Evolutionary conservation across 1,140 invertebrate species (phyloP), one percentile per base, ranked within the genome.

Genomic region (Belonocnema kinseyi): DNA sequence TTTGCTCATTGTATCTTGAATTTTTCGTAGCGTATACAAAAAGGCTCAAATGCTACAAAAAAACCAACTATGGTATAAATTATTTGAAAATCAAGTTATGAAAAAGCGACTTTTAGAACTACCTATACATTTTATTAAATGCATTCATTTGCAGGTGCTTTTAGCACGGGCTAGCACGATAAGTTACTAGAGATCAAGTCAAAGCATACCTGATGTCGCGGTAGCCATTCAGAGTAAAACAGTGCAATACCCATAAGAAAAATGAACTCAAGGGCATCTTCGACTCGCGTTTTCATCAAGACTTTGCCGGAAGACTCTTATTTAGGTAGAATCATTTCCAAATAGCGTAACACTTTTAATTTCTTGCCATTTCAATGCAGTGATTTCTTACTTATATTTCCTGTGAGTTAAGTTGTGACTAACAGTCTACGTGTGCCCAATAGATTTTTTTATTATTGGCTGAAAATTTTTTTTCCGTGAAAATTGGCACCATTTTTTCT

Each of bases 141-240:
- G 10, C 33, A 66, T 10, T 40, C 13, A 66, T 8, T 46, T 66
- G 61, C 61, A 66, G 4, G 61, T 66, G 58, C 16, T 16, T 16
- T 16, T 40, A 26, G 12, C 26, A 66, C 58, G 58, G 40, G 61
- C 40, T 26, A 66, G 61, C 61, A 66, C 61, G 61, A 66, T 66
- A 66, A 66, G 61, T 66, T 66, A 66, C 61, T 66, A 66, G 61
- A 66, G 10, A n/a, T 66, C 61, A 66, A 66, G 61, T 66, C 14
- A 66, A 66, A 66, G 6, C 61, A 66, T 58, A 61, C 58, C 61
- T 66, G 61, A 40, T 66, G 14, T 33, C 58, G 58, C 58, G 58
- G 21, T n/a, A 66, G 40, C 61, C 61, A 66, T 66, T 66, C 61
- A 46, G 7, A 40, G 26, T 66, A 12, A 33, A 66, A 66, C 33